Conservation (phyloP, 2,113 vertebrate species). For the Gadus macrocephalus region DNA sequence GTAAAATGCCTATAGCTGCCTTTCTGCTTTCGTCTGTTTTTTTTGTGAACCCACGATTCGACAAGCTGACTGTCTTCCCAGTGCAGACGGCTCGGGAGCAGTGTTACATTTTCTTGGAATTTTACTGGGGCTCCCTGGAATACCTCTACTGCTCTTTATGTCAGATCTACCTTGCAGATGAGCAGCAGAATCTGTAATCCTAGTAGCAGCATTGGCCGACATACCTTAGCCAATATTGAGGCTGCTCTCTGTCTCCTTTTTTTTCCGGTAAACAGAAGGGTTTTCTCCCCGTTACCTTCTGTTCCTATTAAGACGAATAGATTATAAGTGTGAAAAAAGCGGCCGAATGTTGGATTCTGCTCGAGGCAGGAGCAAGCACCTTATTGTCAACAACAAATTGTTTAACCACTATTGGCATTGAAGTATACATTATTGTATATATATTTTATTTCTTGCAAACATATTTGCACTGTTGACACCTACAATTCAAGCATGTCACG, state of each 20-base stretch:
- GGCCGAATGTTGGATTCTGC: neutral
- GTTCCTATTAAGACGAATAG: constrained; percentile 14
- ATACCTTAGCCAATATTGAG: constrained; percentile 16
- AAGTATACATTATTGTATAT: neutral
- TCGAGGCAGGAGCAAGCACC: no score
- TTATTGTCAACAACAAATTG: no score
- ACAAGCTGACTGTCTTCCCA: neutral
- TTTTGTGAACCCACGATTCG: neutral
- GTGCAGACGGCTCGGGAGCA: neutral
- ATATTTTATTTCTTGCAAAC: neutral
- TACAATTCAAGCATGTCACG: no score
- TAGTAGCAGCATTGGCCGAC: constrained; percentile 18
- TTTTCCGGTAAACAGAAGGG: neutral
- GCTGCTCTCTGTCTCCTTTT: constrained; percentile 2
- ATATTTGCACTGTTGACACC: no score
- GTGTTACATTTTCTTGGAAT: neutral
- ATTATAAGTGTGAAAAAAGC: constrained; percentile 1
- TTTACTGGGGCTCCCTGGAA: constrained; percentile 2
- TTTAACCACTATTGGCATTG: no score
- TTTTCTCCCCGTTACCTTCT: neutral
- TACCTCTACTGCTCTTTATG: neutral
- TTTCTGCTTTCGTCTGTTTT: neutral
- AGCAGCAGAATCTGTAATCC: constrained; percentile 32
- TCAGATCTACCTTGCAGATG: constrained; percentile 3
- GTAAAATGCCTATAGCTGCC: neutral